Evolutionary conservation across 2,888 invertebrate genomes (phyloP).

Genomic region (Synanthedon formicaeformis): DNA sequence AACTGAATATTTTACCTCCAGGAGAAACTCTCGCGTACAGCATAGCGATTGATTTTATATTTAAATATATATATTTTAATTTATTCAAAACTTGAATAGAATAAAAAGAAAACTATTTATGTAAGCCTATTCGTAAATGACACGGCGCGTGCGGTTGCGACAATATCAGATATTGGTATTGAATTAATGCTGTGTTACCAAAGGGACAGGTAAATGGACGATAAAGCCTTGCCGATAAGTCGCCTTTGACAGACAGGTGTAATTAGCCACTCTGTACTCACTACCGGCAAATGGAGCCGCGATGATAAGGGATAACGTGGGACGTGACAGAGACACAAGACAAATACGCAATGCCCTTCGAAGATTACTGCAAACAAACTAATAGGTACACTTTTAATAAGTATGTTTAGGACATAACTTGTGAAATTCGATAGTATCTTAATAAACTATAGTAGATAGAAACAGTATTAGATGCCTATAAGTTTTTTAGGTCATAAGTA

Average conservation of each 20-base stretch:
- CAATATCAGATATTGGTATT: slow-evolving; percentile 23
- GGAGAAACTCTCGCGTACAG: too few species aligned
- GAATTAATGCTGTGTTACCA: slow-evolving; percentile 5
- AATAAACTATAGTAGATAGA: too few species aligned
- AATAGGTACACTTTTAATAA: background rate
- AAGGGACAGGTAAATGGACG: slow-evolving; percentile 1
- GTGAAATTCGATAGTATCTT: too few species aligned
- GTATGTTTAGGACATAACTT: too few species aligned
- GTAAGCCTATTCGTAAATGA: background rate
- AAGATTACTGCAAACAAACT: slow-evolving; percentile 19
- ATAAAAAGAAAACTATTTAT: too few species aligned
- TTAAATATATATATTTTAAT: too few species aligned
- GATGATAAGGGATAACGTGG: slow-evolving; percentile 27
- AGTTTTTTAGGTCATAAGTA: too few species aligned
- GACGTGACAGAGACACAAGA: slow-evolving; percentile 26
- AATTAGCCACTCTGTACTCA: slow-evolving; percentile 41
- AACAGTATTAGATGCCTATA: too few species aligned
- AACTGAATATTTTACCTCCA: too few species aligned
- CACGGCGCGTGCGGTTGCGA: slow-evolving; percentile 5
- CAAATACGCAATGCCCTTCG: slow-evolving; percentile 43
- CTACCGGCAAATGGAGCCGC: slow-evolving; percentile 41
- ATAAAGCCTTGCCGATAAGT: slow-evolving; percentile 2
- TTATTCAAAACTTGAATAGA: too few species aligned
- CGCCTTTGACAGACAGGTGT: slow-evolving; percentile 52
- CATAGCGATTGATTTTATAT: too few species aligned